A percentile compares a stretch with the other conserved stretches of the same genome.
These are phyloP conservation scores for Caenorhabditis latens DNA, from an alignment of 1,140 invertebrate species.

Conservation along the genomic window DNA sequence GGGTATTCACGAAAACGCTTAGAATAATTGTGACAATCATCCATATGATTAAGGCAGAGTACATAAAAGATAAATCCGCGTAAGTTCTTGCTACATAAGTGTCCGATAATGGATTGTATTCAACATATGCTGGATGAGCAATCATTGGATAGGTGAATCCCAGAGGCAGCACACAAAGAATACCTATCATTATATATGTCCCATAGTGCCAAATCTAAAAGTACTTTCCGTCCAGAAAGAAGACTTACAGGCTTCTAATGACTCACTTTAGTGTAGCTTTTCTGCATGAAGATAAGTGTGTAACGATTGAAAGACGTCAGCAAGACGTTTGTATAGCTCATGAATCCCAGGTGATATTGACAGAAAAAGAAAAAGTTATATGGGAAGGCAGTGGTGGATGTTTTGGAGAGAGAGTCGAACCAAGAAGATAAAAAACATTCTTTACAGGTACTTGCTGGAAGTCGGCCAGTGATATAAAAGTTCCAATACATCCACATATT, in stretches of 20 bases:
- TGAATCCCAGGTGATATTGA: conserved; percentile 35
- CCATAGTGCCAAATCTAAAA: conserved; percentile 37
- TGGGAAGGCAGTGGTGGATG: neutral
- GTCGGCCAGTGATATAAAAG: conserved; percentile 2
- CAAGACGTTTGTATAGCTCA: conserved; percentile 32
- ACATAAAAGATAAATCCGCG: conserved; percentile 4
- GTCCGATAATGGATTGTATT: conserved; percentile 38
- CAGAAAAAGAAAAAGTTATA: neutral
- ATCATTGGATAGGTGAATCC: conserved; percentile 1
- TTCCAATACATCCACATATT: conserved; percentile 49
- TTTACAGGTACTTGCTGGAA: conserved; percentile 24
- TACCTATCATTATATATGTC: conserved; percentile 16
- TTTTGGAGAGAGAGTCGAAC: neutral
- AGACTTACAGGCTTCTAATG: neutral
- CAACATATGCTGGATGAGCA: neutral
- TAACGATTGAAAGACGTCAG: conserved; percentile 43
- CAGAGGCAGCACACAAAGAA: neutral
- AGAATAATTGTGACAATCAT: conserved; percentile 29
- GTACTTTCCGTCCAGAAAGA: neutral
- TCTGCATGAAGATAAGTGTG: conserved; percentile 33
- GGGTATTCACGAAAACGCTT: neutral
- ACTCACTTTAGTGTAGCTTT: conserved; percentile 30
- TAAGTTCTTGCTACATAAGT: conserved; percentile 19
- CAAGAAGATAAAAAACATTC: neutral
- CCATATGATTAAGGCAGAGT: conserved; percentile 6